Percentiles rank a stretch among this genome's conserved stretches.
These are phyloP conservation scores for human (Homo sapiens) DNA, from an alignment of 2,113 vertebrate genomes.

Conservation along the genomic window GRCh38 chr6:51363501-51364000, in stretches of 20 bases:
- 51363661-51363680: background rate
- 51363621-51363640: background rate
- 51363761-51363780: background rate
- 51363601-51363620: background rate
- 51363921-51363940: background rate
- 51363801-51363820: background rate
- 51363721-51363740: background rate
- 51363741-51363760: conserved; percentile 23
- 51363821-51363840: background rate
- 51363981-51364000: background rate
- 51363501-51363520: background rate
- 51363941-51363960: background rate
- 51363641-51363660: background rate
- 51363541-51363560: background rate
- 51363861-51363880: background rate
- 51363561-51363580: background rate
- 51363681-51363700: background rate
- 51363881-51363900: background rate
- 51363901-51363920: background rate
- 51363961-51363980: background rate
- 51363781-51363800: background rate
- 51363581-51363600: background rate
- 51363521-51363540: conserved; percentile 25
- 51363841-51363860: background rate
- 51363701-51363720: background rate